Evolutionary conservation across 2,888 invertebrate species (phyloP).

Genomic region (Tubulanus polymorphus): DNA sequence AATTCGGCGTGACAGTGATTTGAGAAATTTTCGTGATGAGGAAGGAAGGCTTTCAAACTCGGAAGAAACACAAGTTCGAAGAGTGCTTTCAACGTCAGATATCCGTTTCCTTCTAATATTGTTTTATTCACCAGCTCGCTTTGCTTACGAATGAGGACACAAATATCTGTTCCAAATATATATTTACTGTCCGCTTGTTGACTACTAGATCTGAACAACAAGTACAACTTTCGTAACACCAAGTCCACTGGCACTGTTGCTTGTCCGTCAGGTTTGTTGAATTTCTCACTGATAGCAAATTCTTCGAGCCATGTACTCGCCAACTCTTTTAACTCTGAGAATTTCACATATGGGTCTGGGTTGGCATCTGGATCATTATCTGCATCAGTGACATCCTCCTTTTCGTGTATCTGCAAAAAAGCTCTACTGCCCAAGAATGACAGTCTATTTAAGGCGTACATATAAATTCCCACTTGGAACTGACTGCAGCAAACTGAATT

Average conservation of each 20-base stretch:
- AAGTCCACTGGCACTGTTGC: conserved; percentile 1
- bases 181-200: conserved; percentile 1
- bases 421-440: not conserved
- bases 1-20: conserved; percentile 2
- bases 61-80: not conserved
- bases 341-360: not conserved
- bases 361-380: not conserved
- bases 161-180: conserved; percentile 2
- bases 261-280: not conserved
- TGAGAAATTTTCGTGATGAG: conserved; percentile 1
- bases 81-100: not conserved
- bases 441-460: not conserved
- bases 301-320: not conserved
- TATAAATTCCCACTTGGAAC: not conserved
- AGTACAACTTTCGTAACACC: not conserved
- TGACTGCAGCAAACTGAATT: not conserved
- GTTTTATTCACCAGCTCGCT: conserved; percentile 2
- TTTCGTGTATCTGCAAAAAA: not conserved
- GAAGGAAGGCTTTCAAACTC: not conserved
- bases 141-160: not conserved
- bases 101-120: conserved; percentile 1
- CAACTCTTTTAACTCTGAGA: not conserved
- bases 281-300: conserved; percentile 2
- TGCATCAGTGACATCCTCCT: not conserved
- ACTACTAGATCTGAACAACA: conserved; percentile 1